phyloP scores from a whole-genome alignment of 2,888 invertebrate genomes.

The Orthosia gothica region DNA sequence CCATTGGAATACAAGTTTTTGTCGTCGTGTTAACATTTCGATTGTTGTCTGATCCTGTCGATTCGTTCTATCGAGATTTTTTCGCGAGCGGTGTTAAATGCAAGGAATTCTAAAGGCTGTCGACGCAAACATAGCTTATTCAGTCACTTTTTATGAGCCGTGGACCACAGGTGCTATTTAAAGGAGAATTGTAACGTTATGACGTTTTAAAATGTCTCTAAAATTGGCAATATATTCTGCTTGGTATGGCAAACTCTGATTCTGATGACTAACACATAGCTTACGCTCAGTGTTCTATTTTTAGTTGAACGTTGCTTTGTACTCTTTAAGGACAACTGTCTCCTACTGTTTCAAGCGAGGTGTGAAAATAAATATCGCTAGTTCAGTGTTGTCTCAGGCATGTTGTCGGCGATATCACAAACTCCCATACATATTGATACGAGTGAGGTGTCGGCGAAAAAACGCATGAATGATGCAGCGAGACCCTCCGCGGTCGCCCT shows the following conservation, averaged over 20 bases:
- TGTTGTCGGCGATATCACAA: slow-evolving; percentile 84
- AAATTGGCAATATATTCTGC: slow-evolving; percentile 3
- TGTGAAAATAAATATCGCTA: slow-evolving; percentile 65
- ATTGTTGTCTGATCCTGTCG: slow-evolving; percentile 84
- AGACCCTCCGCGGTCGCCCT: slow-evolving; percentile 85
- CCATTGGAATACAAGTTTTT: slow-evolving; percentile 72
- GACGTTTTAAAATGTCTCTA: slow-evolving; percentile 4
- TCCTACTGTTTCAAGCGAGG: slow-evolving; percentile 32
- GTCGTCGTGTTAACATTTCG: slow-evolving; percentile 84
- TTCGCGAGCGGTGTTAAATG: slow-evolving; percentile 81
- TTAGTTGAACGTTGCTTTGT: slow-evolving; percentile 6
- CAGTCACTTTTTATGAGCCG: slow-evolving; percentile 55
- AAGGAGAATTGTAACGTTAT: slow-evolving; percentile 31
- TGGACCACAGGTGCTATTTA: slow-evolving; percentile 54
- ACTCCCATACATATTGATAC: slow-evolving; percentile 88
- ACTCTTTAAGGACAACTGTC: slow-evolving; percentile 33
- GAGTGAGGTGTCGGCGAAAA: slow-evolving; percentile 89
- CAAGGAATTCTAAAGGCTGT: slow-evolving; percentile 79
- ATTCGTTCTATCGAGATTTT: slow-evolving; percentile 76
- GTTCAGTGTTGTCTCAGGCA: slow-evolving; percentile 51
- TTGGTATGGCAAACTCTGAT: neutral
- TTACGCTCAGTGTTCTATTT: slow-evolving; percentile 39
- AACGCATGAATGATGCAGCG: slow-evolving; percentile 90
- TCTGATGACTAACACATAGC: slow-evolving; percentile 9
- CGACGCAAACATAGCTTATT: slow-evolving; percentile 67